Base-by-base conservation (phyloP, 2,888 invertebrate species). In the Himalopsyche tibetana region DNA sequence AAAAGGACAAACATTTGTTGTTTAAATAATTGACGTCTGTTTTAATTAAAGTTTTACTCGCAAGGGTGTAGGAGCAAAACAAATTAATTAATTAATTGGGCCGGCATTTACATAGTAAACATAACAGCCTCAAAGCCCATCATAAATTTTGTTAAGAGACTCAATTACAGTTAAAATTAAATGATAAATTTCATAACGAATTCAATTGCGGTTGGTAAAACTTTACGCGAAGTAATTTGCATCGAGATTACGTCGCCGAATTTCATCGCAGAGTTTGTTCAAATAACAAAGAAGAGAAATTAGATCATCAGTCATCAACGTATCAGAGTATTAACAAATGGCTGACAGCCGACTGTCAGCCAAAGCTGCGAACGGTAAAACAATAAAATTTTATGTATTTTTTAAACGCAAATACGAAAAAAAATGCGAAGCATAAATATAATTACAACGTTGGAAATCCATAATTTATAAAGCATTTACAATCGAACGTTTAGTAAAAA, bases 281-380 rank as follows among this genome's bases (percentile, higher is more conserved):
- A 56, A 56, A 56, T 56, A 69, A 28, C 19, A 69, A 11, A 69
- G 11, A 28, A 28, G 19, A 28, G 28, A 69, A 69, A 69, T 69
- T 69, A 69, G 69, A 69, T 28, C 63, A 69, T 19, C 69, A 69
- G n/a, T 74, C 74, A 28, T 36, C 74, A 74, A 15, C 63, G n/a
- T 74, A 36, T 74, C 74, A 9, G 36, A 36, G 74, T 74, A 74
- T 74, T 74, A 74, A 74, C 74, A 74, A 74, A 74, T 74, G 74
- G 38, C 74, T 36, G 74, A 74, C 74, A 74, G 74, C 74, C 38
- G 19, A 63, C 63, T 63, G 74, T 74, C 74, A 74, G 74, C 28
- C 74, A 15, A 74, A 5, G 5, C 38, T 74, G 12, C 74, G 51
- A 19, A 19, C 28, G 15, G 74, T 12, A 74, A 36, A 74, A 74